Base-by-base conservation (phyloP, 2,797 vertebrate species). In the Tokudaia muenninki region DNA sequence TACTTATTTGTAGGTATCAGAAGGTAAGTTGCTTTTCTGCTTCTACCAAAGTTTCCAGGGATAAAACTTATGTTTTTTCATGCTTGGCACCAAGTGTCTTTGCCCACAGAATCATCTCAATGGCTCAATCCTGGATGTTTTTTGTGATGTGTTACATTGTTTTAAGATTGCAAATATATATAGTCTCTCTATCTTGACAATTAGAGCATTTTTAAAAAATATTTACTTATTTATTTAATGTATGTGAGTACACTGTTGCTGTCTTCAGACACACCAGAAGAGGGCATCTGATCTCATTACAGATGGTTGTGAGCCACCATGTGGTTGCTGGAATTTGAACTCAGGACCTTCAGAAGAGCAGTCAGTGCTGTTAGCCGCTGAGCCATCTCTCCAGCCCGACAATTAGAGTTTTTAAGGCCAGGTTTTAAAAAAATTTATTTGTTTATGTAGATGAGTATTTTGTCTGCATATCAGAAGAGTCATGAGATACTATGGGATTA, bases 111-210 rank as follows among this genome's bases (percentile, higher is more conserved):
- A 14, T 50, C 8, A 31, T 70, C 34, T 70, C 67, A 67, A 34
- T 67, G 65, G 31, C 13, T 67, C 75, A 50, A 29, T 50, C n/a
- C 19, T 74, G 70, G 17, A 26, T 70, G 16, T 34, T 70, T 75
- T 47, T 77, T 77, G 75, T 77, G 41, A 47, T 47, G 1, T 26
- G 13, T 78, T 8, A 95, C 47, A 78, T 82, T 95, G 55, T 91
- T 83, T 90, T 55, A 94, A 82, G n/a, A 17, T 41, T 95, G 37
- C 44, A 90, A 87, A 41, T 86, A 50, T 90, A n/a, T 92, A n/a
- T 92, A 65, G 92, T 86, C 37, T 59, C 44, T 19, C 59, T 55
- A 67, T 44, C 59, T 88, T 91, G 65, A 55, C 55, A 72, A 44
- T 80, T 55, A 70, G 41, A 9, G 81, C 74, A 74, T n/a, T 21